A percentile compares a stretch with the other conserved stretches of the same genome.
Evolutionary conservation across 2,888 invertebrate species (phyloP).

Genomic region (Tetheella fluctuosa): DNA sequence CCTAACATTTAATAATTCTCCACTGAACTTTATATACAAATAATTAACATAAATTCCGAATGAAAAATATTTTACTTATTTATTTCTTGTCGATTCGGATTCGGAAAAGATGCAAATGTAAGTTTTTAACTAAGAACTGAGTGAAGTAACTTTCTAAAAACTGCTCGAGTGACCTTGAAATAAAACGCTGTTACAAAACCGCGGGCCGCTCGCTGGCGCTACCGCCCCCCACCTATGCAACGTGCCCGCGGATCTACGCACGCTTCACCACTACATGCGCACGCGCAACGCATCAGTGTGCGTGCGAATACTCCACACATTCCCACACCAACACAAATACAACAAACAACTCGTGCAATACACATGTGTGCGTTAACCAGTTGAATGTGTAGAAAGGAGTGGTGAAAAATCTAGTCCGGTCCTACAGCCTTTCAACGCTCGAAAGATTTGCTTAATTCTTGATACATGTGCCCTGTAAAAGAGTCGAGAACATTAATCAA

Average conservation of each 20-base stretch:
- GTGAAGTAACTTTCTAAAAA: slow-evolving; percentile 84
- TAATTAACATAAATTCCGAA: neutral
- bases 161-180: slow-evolving; percentile 83
- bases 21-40: too few species aligned
- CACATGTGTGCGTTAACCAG: slow-evolving; percentile 47
- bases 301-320: slow-evolving; percentile 42
- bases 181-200: slow-evolving; percentile 83
- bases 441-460: slow-evolving; percentile 35
- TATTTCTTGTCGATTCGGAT: neutral
- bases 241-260: slow-evolving; percentile 68
- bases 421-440: slow-evolving; percentile 51
- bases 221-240: slow-evolving; percentile 62
- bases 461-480: slow-evolving; percentile 32
- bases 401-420: slow-evolving; percentile 70
- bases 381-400: slow-evolving; percentile 70
- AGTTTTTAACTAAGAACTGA: slow-evolving; percentile 68
- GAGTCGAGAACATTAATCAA: slow-evolving; percentile 26
- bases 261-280: slow-evolving; percentile 59
- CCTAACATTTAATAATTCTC: too few species aligned
- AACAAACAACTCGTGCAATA: slow-evolving; percentile 43
- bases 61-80: neutral
- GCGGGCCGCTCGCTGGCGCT: slow-evolving; percentile 76
- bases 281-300: slow-evolving; percentile 46
- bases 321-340: slow-evolving; percentile 37
- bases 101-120: slow-evolving; percentile 42